Base-by-base conservation (phyloP, 2,113 vertebrate genomes). In the Bos taurus region DNA sequence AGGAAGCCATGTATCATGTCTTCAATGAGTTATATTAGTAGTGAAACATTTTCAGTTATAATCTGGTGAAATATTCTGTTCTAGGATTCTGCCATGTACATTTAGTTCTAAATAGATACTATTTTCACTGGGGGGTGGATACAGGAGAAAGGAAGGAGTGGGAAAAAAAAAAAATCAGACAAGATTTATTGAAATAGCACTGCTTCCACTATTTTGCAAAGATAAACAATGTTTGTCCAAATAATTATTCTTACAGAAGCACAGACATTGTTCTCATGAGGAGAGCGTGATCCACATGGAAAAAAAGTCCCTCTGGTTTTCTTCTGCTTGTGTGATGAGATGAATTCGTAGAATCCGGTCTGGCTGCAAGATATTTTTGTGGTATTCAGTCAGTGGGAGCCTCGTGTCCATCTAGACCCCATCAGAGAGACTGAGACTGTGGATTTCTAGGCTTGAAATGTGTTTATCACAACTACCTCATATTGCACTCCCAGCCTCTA, bases 1-100 rank as follows among this genome's bases (percentile, higher is more conserved):
- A 94, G 96, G 97, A 98, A 98, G 88, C 48, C 87, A 98, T 97
- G 48, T 94, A 88, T 97, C 86, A 80, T 91, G 62, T 94, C 46
- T 91, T 92, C 3, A 78, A 0, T 89, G 52, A 86, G 85, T 96
- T 97, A 33, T 64, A 74, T 7, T 83, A 88, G 19, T 85, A 78
- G 93, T 85, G 62, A 97, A 97, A 91, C 52, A 25, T 97, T 82
- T 91, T 87, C 36, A 48, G 8, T 46, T 92, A 74, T 80, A 14
- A 84, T 43, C 64, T 96, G 28, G 23, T 98, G 85, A 97, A 97
- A 95, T 98, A 95, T 2, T 96, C 54, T 92, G 17, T 93, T 94
- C 87, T 26, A 96, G 5, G 54, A 56, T 84, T 97, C 15, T 97
- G 46, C 97, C 56, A 30, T 43, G 46, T 52, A 94, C 4, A 8